Evolutionary conservation across 2,888 invertebrate species (phyloP), one percentile per base, ranked within the genome.

Genomic region (Ectobius pallidus): DNA sequence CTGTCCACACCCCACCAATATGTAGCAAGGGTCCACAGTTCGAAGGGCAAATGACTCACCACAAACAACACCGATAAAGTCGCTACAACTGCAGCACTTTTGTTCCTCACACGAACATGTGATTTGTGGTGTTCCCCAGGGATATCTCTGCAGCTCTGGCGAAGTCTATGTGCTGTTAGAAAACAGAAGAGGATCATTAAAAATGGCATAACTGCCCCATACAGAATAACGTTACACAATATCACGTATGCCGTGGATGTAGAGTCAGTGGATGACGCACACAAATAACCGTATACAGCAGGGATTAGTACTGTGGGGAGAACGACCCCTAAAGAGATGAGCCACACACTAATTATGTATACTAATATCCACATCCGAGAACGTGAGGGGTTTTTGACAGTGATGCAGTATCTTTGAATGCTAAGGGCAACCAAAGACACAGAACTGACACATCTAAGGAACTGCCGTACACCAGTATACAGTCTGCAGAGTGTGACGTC

Each of bases 381-480:
- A n/a, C n/a, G n/a, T n/a, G n/a, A n/a, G n/a, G n/a, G n/a, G 11
- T 11, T 34, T 34, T 34, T 34, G 6, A 11, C 34, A 11, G 55
- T 55, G 55, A 55, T 55, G 55, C 25, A 55, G 55, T 14, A 55
- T 11, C 55, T 22, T 16, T 55, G 55, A 11, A 55, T 22, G 27
- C 55, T 55, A n/a, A 55, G 55, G 27, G 55, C 55, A 55, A 55
- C 7, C 22, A 55, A 9, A 25, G 55, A 55, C 22, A 55, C 22
- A 16, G 55, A 22, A 16, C 25, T 27, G 2, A n/a, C 55, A 27
- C 27, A 27, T 27, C 22, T 7, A 7, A 27, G 9, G 27, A 27
- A 27, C 14, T 55, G 55, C 4, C 27, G 25, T 9, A 20, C 9
- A 3, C 14, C 27, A 2, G 55, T 27, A 16, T 27, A 14, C 11